Conservation (phyloP, 2,113 vertebrate species). For the Rhea pennata region DNA sequence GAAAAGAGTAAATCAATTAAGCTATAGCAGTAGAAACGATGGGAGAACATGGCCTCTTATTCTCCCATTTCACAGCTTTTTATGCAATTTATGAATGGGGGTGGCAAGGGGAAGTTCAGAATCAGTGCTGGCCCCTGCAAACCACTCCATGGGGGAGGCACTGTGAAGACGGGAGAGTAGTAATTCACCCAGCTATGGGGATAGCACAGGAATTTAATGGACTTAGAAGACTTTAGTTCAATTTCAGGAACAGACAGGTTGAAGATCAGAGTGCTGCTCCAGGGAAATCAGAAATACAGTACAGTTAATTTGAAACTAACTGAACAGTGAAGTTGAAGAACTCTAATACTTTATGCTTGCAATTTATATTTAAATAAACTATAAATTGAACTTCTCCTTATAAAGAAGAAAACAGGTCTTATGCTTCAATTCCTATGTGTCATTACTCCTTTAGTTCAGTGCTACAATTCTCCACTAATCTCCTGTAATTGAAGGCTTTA, state of each 20-base stretch:
- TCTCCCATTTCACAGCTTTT: conserved; percentile 21
- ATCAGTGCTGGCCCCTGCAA: neutral
- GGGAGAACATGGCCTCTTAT: neutral
- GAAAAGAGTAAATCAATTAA: neutral
- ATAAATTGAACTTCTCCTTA: conserved; percentile 19
- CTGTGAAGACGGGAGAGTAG: neutral
- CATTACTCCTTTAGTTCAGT: conserved; percentile 50
- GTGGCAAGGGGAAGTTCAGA: neutral
- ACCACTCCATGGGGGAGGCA: neutral
- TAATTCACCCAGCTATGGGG: neutral
- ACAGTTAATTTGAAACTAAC: conserved; percentile 5
- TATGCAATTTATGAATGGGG: conserved; percentile 2
- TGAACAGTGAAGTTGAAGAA: conserved; percentile 17
- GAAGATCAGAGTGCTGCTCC: neutral
- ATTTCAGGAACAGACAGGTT: conserved; percentile 1
- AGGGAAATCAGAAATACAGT: conserved; percentile 4
- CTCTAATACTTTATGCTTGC: neutral
- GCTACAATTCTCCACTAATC: conserved; percentile 57
- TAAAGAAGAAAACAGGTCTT: conserved; percentile 65
- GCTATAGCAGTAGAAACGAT: conserved; percentile 12
- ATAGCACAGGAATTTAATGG: neutral
- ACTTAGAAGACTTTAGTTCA: neutral
- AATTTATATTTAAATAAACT: conserved; percentile 66
- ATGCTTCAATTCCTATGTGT: conserved; percentile 57
- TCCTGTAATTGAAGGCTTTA: conserved; percentile 64